Evolutionary conservation across 2,113 vertebrate genomes (phyloP).

Genomic region (Aptenodytes forsteri): DNA sequence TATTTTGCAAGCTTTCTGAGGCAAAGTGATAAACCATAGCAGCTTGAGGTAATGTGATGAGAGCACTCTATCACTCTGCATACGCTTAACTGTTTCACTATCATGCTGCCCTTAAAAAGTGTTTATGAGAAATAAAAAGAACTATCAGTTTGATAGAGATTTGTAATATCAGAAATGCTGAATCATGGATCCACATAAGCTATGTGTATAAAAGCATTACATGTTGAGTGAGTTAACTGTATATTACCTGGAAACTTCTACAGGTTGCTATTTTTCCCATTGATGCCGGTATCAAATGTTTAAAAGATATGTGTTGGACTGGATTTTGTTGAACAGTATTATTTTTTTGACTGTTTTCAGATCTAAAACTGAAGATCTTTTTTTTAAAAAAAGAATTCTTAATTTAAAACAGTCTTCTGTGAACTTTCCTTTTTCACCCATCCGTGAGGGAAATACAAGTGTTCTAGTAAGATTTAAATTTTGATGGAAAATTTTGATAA

Average conservation of each 20-base stretch:
- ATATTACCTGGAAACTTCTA: background rate
- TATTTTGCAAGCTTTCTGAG: slow-evolving; percentile 33
- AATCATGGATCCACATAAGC: background rate
- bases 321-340: background rate
- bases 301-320: background rate
- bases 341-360: background rate
- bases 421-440: background rate
- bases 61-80: background rate
- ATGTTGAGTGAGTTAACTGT: background rate
- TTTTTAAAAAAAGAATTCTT: background rate
- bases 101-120: background rate
- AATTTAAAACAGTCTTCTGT: background rate
- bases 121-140: background rate
- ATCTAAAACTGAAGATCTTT: background rate
- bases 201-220: background rate
- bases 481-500: background rate
- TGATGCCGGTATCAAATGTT: background rate
- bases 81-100: background rate
- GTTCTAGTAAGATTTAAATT: background rate
- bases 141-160: background rate
- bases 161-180: background rate
- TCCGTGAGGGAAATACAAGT: background rate
- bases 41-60: slow-evolving; percentile 13
- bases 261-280: background rate
- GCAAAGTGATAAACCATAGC: slow-evolving; percentile 14